Evolutionary conservation across 1,140 invertebrate genomes (phyloP), one percentile per base, ranked within the genome.

Genomic region (Drosophila kohkoa): DNA sequence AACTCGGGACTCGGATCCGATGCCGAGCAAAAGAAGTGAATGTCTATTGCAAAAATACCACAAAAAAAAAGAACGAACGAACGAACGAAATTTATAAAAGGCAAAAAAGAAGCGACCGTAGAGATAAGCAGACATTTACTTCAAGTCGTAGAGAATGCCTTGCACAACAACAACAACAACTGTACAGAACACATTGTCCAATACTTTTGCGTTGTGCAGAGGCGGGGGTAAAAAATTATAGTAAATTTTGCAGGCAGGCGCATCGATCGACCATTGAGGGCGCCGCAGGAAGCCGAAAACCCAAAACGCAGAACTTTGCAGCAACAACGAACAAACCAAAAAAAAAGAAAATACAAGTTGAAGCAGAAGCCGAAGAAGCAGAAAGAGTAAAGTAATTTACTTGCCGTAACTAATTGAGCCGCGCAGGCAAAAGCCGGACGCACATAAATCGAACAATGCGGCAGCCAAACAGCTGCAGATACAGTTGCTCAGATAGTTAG

Each of bases 371-470:
- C 20, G 62, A 55, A 20, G 15, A 13, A 41, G 54, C 15, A 41
- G 54, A 38, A 75, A 35, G 70, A 77, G 69, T 63, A 65, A 77
- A 82, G 81, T 87, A 76, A 87, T 87, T 90, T 81, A 70, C 78
- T 79, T 74, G 81, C 81, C 78, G 81, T 89, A 88, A 89, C 85
- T 89, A 89, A 89, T 89, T 89, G 85, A 66, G 86, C 69, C 79
- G 81, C 58, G 46, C 43, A 62, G 51, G 51, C 66, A 68, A 63
- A 63, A 59, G 60, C 74, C 62, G 74, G 68, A 76, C 72, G 72
- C 58, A 60, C 74, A 76, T 76, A 88, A 75, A 88, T 88, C 77
- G 85, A 88, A 83, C 80, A 87, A 79, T 59, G 67, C 10, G 49
- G 41, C 67, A 76, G 52, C 59, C 49, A 54, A 46, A 48, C 49